Evolutionary conservation across 2,888 invertebrate species (phyloP).

Genomic region (Palloptera scutellata): DNA sequence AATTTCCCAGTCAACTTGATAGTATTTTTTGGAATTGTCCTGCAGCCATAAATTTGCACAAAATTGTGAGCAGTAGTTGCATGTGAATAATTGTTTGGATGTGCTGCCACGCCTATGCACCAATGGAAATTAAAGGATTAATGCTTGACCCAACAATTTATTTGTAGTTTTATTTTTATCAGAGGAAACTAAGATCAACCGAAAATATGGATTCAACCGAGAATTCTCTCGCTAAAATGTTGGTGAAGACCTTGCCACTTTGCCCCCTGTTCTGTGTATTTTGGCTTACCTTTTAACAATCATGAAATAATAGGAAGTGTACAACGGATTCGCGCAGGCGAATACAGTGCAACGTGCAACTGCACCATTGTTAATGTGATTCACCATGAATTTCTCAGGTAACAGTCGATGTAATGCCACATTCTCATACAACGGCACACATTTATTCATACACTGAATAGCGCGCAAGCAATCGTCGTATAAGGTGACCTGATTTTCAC

Average conservation of each 20-base stretch:
- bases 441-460: constrained; percentile 52
- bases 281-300: constrained; percentile 57
- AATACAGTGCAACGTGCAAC: constrained; percentile 57
- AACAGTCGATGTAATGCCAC: constrained; percentile 48
- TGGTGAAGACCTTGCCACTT: no score
- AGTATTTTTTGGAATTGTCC: constrained; percentile 55
- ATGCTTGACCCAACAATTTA: not conserved
- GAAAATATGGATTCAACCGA: no score
- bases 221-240: no score
- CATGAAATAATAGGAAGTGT: constrained; percentile 62
- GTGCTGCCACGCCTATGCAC: constrained; percentile 56
- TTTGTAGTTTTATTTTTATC: no score
- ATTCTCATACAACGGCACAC: constrained; percentile 53
- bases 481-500: constrained; percentile 55
- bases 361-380: constrained; percentile 60
- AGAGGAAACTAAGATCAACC: no score
- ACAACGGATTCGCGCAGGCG: constrained; percentile 56
- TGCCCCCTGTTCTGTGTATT: no score
- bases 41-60: constrained; percentile 58
- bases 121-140: constrained; percentile 8
- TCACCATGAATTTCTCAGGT: constrained; percentile 57
- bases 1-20: constrained; percentile 57
- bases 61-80: constrained; percentile 58
- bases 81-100: constrained; percentile 60
- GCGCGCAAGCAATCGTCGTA: constrained; percentile 59